phyloP scores from a whole-genome alignment of 2,888 invertebrate genomes.

The Drosophila algonquin region DNA sequence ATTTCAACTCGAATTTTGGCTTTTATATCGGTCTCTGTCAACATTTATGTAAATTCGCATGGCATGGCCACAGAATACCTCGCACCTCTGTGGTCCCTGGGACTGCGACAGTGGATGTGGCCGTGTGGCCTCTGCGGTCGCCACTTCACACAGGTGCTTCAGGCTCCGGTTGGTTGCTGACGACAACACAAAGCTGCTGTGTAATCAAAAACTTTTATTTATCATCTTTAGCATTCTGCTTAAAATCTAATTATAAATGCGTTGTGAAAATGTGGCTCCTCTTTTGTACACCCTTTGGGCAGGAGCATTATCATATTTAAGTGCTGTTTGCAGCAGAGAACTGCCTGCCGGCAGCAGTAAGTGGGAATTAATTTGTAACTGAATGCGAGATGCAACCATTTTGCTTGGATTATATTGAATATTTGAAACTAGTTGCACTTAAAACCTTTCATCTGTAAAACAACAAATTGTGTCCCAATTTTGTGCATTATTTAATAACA shows the following conservation, averaged over 20 bases:
- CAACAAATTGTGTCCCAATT: background rate
- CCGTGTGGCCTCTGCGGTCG: constrained; percentile 20
- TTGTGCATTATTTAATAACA: constrained; percentile 1
- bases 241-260: constrained; percentile 73
- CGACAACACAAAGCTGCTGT: constrained; percentile 37
- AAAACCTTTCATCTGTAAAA: constrained; percentile 4
- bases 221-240: constrained; percentile 55
- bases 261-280: constrained; percentile 61
- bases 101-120: background rate
- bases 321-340: constrained; percentile 6
- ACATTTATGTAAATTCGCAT: constrained; percentile 60
- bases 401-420: too few species aligned
- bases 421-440: constrained; percentile 2
- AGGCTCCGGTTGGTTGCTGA: constrained; percentile 16
- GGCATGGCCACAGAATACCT: constrained; percentile 9
- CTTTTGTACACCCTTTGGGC: constrained; percentile 16
- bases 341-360: constrained; percentile 2
- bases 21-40: constrained; percentile 46
- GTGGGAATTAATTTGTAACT: too few species aligned
- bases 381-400: too few species aligned
- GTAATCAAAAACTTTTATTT: constrained; percentile 68
- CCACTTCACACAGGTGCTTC: constrained; percentile 34
- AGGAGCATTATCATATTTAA: background rate
- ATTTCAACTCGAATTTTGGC: constrained; percentile 10
- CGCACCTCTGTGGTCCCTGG: background rate